Base-by-base conservation (phyloP, 2,888 invertebrate genomes). In the Eremobia ochroleuca region DNA sequence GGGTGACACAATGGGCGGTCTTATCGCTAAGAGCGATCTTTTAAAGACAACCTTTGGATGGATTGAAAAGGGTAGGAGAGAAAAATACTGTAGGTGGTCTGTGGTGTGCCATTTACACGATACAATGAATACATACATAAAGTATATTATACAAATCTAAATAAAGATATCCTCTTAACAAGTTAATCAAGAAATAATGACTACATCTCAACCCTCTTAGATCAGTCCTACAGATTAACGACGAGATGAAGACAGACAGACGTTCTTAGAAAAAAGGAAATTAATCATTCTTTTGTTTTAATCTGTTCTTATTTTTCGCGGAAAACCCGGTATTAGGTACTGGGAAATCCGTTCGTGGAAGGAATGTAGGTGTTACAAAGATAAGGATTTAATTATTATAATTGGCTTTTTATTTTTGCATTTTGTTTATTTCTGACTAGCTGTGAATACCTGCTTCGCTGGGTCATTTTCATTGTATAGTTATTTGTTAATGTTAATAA, bases 241-340 rank as follows among this genome's bases (percentile, higher is more conserved):
- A 8, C 21, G 6, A 31, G 46, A 79, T n/a, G 15, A 79, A 69
- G 9, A 34, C 74, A 28, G 25, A 73, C 37, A 43, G 43, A 18
- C 4, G 25, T 37, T 58, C 31, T 46, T 0, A 31, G 37, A 40
- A 49, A 18, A 28, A 46, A 46, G 11, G 1, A 25, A 58, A 37
- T 46, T n/a, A 37, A 70, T 79, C 21, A 43, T 46, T 76, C 21
- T 79, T 79, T 76, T 79, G 80, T 79, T 71, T 71, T 46, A 52
- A 52, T 40, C 34, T 78, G n/a, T 34, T 43, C 8, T 13, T 37
- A 5, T 25, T 52, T 43, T 49, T 40, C 28, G 79, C 37, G 28
- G 28, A n/a, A 77, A 52, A 65, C 21, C 25, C 31, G 4, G 31
- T 31, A 1, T 25, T 28, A 66, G 21, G 1, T 11, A 18, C 4